Evolutionary conservation across 1,140 invertebrate species (phyloP).

Genomic region (Hirudo medicinalis): DNA sequence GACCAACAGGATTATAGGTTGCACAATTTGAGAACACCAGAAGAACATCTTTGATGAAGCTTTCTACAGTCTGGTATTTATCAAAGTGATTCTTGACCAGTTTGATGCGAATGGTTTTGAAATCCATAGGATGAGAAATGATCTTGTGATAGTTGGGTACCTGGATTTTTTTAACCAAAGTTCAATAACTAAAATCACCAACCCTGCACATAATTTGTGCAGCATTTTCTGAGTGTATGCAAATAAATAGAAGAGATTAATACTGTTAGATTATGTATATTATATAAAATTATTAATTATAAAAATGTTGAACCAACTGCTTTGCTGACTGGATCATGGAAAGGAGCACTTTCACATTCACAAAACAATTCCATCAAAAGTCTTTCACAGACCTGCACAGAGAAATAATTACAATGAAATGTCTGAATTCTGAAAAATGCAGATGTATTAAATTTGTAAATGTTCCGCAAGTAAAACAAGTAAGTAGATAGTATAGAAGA

Average conservation of each 20-base stretch:
- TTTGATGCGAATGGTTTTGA: conserved; percentile 64
- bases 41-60: conserved; percentile 66
- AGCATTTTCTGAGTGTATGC: background rate
- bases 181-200: background rate
- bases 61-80: conserved; percentile 60
- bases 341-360: conserved; percentile 69
- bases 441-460: no score
- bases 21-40: conserved; percentile 77
- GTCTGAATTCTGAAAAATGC: no score
- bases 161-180: conserved; percentile 38
- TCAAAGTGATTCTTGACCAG: conserved; percentile 55
- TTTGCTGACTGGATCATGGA: conserved; percentile 64
- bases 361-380: conserved; percentile 75
- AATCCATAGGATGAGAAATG: conserved; percentile 64
- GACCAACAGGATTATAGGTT: conserved; percentile 64
- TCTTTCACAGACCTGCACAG: conserved; percentile 59
- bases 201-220: background rate
- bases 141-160: conserved; percentile 63
- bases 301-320: conserved; percentile 48
- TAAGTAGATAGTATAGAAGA: no score
- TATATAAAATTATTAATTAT: background rate
- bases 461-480: no score
- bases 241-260: background rate
- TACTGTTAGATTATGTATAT: conserved; percentile 6
- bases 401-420: background rate